phyloP scores from a whole-genome alignment of 2,797 vertebrate genomes.

The Enteromius thamalakanensis region DNA sequence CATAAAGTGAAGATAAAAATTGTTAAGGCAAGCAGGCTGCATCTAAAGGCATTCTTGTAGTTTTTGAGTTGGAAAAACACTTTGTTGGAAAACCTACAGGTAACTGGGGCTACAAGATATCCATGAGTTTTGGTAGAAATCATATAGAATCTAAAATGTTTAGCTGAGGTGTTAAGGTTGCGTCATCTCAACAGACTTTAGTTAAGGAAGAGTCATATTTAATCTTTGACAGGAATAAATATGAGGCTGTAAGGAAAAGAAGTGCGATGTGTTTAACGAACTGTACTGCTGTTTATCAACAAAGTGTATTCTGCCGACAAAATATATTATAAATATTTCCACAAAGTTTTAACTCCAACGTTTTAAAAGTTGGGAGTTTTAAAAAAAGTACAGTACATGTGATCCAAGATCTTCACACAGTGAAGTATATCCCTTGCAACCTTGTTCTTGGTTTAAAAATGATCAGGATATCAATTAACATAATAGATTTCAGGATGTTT shows the following conservation, averaged over 20 bases:
- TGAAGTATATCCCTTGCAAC: neutral
- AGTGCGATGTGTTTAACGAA: neutral
- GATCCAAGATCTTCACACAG: neutral
- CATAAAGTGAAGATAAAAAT: neutral
- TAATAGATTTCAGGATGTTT: neutral
- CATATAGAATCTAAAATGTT: neutral
- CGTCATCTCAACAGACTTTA: neutral
- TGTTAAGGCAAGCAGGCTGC: neutral
- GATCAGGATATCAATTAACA: neutral
- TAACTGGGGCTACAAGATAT: neutral
- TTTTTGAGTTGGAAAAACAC: neutral
- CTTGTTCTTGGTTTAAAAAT: no score
- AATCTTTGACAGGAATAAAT: neutral
- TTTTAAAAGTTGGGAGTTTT: neutral
- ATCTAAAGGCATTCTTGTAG: slow-evolving; percentile 1
- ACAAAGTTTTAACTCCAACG: neutral
- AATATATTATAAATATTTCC: neutral
- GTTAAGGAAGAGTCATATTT: neutral
- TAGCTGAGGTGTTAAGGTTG: neutral
- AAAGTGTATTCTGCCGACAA: neutral
- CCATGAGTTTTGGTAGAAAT: neutral
- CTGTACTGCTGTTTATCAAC: neutral
- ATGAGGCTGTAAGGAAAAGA: neutral
- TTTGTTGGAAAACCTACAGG: neutral
- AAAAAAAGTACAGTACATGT: neutral